These are phyloP conservation scores for Cecidostiba fungosa DNA, from an alignment of 2,888 invertebrate genomes.

Conservation along the genomic window DNA sequence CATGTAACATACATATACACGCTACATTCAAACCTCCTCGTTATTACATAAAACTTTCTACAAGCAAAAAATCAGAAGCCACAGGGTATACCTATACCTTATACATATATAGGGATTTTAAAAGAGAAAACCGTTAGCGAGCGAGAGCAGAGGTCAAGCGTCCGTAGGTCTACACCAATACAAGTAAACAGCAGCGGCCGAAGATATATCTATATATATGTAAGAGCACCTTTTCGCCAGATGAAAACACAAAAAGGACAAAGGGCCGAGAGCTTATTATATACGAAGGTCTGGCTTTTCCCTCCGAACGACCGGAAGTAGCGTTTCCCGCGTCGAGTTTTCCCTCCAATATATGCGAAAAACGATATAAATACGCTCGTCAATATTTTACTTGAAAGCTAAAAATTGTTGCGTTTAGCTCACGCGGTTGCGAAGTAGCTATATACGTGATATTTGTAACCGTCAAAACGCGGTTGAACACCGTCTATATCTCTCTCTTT, in stretches of 20 bases:
- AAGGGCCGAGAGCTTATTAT: background rate
- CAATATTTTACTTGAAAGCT: constrained; percentile 4
- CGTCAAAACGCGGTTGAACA: background rate
- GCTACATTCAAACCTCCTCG: background rate
- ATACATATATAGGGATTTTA: constrained; percentile 27
- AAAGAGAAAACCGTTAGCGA: constrained; percentile 51
- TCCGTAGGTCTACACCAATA: background rate
- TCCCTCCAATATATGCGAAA: background rate
- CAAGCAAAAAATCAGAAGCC: background rate
- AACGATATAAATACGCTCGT: too few species aligned
- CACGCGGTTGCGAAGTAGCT: background rate
- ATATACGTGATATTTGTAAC: background rate
- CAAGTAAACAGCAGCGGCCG: constrained; percentile 3
- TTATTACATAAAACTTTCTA: background rate
- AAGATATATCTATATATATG: background rate
- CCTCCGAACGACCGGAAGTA: background rate
- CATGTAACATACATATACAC: background rate
- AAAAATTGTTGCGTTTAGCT: constrained; percentile 29
- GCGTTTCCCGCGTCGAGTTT: background rate
- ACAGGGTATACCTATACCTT: too few species aligned
- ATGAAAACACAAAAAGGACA: constrained; percentile 23
- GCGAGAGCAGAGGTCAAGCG: constrained; percentile 40
- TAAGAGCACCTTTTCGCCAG: background rate
- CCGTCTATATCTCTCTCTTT: background rate
- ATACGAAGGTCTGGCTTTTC: background rate